These are phyloP conservation scores for Megaustenia siamemsis DNA, from an alignment of 2,888 invertebrate species.

Conservation along the genomic window DNA sequence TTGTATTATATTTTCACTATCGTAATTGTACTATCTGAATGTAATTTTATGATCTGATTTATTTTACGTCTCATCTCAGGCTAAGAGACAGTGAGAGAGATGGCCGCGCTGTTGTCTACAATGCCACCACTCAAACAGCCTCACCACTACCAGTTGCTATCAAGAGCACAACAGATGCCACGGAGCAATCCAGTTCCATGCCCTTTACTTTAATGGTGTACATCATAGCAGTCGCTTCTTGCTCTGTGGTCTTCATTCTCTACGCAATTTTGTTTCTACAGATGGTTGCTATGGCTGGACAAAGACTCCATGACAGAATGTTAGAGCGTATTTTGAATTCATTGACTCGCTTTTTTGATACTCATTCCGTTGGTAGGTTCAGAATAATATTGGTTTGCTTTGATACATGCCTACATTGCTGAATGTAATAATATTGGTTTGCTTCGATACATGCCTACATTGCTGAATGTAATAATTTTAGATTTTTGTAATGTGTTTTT, in stretches of 20 bases:
- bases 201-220: slow-evolving; percentile 45
- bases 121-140: neutral
- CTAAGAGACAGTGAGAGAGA: neutral
- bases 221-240: slow-evolving; percentile 46
- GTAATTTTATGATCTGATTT: neutral
- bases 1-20: neutral
- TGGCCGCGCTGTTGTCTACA: neutral
- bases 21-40: neutral
- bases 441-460: neutral
- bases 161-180: neutral
- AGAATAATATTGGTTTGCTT: neutral
- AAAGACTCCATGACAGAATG: slow-evolving; percentile 89
- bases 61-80: slow-evolving; percentile 10
- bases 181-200: slow-evolving; percentile 23
- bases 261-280: slow-evolving; percentile 49
- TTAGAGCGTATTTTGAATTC: slow-evolving; percentile 88
- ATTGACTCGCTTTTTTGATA: slow-evolving; percentile 92
- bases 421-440: neutral
- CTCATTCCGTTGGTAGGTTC: slow-evolving; percentile 87
- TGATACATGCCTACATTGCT: no score
- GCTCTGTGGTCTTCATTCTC: slow-evolving; percentile 34
- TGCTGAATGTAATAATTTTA: no score
- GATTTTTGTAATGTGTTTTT: no score
- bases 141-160: neutral
- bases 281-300: slow-evolving; percentile 85